phyloP scores from a whole-genome alignment of 2,113 vertebrate species.

The Phoxinus phoxinus region DNA sequence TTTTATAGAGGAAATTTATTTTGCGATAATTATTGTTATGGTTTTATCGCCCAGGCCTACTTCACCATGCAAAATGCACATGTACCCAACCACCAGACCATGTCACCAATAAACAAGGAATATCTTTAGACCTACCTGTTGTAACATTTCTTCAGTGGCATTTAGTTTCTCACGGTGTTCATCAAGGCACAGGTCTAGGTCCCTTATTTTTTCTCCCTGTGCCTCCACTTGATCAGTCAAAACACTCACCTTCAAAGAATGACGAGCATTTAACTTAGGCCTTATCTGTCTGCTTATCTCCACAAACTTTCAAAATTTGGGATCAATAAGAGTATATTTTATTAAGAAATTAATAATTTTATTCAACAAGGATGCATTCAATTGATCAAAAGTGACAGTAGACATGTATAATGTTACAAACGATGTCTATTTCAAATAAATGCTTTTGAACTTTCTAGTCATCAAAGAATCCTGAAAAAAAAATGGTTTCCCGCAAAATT shows the following conservation, averaged over 20 bases:
- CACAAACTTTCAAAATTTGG: not conserved
- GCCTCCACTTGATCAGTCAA: conserved; percentile 98
- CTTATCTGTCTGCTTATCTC: not conserved
- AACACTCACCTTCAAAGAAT: conserved; percentile 86
- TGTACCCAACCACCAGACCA: not conserved
- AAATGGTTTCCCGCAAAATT: not conserved
- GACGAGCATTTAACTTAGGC: not conserved
- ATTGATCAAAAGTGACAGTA: not conserved
- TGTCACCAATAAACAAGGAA: not conserved
- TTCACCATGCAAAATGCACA: not conserved
- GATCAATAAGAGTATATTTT: not conserved
- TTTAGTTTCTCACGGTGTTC: conserved; percentile 96
- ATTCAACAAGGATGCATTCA: not conserved
- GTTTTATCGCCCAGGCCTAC: too few species aligned
- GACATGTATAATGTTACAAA: not conserved
- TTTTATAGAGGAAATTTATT: too few species aligned
- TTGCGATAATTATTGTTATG: too few species aligned
- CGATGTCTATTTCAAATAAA: not conserved
- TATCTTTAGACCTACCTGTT: conserved; percentile 81
- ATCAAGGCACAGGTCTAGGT: conserved; percentile 93
- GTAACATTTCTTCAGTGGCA: conserved; percentile 94
- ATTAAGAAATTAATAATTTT: not conserved
- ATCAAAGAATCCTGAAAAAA: not conserved
- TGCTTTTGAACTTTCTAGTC: not conserved
- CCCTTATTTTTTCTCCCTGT: conserved; percentile 97